Base-by-base conservation (phyloP, 2,797 vertebrate species). In the Malurus leucopterus region DNA sequence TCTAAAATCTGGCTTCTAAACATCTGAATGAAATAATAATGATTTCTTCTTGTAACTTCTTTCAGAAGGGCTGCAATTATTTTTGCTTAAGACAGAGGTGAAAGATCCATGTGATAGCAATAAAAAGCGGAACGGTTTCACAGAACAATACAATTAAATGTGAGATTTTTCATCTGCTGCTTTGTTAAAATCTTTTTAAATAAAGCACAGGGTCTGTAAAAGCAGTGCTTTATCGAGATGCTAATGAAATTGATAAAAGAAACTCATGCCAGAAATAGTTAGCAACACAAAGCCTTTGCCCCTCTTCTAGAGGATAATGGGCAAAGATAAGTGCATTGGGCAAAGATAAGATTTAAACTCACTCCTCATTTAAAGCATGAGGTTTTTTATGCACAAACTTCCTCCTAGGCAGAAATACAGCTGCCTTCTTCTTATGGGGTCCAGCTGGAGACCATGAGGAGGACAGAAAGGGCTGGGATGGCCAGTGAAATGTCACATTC, bases 21-120 rank as follows among this genome's bases (percentile, higher is more conserved):
- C 73, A 91, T 70, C 58, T 40, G 36, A 91, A 94, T 88, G 50
- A 94, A 95, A 95, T 91, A 92, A 87, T 93, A 43, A 91, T 82
- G 46, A 84, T 30, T 87, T 77, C 78, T 94, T 76, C 91, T 73
- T 41, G 54, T 71, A 93, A 92, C 61, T 69, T 30, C 62, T 88
- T 96, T 65, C 76, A 92, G 51, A 81, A 44, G 30, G 79, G 27
- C 49, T 80, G 71, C 50, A 93, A 92, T 88, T 85, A 85, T 43
- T 94, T 94, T 84, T 79, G 24, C 36, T 63, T 73, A 49, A 86
- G 51, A 75, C n/a, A 82, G 58, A 88, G 68, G 69, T 71, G 69
- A 95, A 95, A 86, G 50, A 55, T 71, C 84, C 75, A 88, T 16
- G 12, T 13, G 22, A 69, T 0, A 54, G 34, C 30, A 84, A 69